Evolutionary conservation across 2,797 vertebrate genomes (phyloP).

Genomic region (Ceyx erithaca): DNA sequence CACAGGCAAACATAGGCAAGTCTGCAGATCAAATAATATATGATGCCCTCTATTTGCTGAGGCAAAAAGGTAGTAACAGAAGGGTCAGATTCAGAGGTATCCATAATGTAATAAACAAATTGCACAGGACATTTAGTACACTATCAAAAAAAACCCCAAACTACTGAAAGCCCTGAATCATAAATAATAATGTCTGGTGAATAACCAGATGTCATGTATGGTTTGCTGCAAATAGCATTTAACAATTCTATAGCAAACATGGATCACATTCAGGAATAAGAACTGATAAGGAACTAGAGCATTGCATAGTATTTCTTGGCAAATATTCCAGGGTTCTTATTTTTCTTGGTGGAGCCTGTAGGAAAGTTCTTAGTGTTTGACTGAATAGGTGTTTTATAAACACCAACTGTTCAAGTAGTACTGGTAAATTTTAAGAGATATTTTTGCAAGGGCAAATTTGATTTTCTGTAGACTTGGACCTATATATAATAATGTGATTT

Average conservation of each 20-base stretch:
- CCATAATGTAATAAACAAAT: neutral
- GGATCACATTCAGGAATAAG: neutral
- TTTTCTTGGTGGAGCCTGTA: neutral
- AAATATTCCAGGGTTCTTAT: neutral
- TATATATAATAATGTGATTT: neutral
- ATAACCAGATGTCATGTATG: neutral
- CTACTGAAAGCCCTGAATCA: neutral
- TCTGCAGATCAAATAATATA: neutral
- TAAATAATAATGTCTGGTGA: neutral
- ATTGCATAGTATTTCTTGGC: neutral
- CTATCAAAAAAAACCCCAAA: neutral
- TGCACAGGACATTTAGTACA: neutral
- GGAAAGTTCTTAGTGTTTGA: constrained; percentile 3
- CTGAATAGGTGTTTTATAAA: neutral
- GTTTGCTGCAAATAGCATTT: neutral
- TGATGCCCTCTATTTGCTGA: neutral
- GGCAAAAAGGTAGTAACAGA: neutral
- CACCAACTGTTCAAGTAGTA: neutral
- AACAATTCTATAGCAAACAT: neutral
- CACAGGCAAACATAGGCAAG: neutral
- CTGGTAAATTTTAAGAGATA: neutral
- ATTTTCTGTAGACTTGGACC: neutral
- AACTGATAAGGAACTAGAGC: neutral
- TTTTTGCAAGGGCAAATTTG: neutral
- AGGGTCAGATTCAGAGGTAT: neutral